These are phyloP conservation scores for Peucedramus taeniatus DNA, from an alignment of 2,113 vertebrate genomes.

Conservation along the genomic window DNA sequence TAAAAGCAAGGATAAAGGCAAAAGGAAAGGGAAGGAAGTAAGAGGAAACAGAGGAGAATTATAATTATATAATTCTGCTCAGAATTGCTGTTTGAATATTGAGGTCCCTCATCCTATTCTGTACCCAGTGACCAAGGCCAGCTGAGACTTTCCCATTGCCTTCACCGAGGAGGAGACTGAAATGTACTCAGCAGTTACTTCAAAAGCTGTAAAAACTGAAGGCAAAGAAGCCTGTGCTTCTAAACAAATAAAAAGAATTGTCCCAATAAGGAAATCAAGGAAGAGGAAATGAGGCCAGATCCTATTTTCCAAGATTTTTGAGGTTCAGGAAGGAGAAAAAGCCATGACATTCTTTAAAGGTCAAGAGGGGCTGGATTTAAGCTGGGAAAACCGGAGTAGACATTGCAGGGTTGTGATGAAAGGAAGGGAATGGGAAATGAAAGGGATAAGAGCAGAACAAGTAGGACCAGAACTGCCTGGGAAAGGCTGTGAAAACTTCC, in stretches of 20 bases:
- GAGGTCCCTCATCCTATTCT: not conserved
- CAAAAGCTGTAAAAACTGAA: not conserved
- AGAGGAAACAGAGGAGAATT: not conserved
- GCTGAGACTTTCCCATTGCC: not conserved
- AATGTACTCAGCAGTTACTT: not conserved
- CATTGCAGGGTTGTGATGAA: not conserved
- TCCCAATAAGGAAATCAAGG: not conserved
- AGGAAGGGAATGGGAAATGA: not conserved
- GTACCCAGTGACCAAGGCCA: not conserved
- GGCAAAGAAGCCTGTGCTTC: not conserved
- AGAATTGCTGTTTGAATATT: not conserved
- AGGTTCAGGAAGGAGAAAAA: not conserved
- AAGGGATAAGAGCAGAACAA: not conserved
- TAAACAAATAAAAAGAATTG: not conserved
- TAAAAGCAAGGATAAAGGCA: not conserved
- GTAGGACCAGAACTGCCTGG: not conserved
- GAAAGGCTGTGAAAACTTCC: not conserved
- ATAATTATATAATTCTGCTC: too few species aligned
- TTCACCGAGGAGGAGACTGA: not conserved
- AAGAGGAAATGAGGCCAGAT: not conserved
- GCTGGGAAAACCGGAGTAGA: not conserved
- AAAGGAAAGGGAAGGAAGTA: not conserved
- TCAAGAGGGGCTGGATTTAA: not conserved
- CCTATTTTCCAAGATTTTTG: not conserved
- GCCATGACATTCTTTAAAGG: not conserved